These are phyloP conservation scores for Leucoraja erinaceus DNA, from an alignment of 2,113 vertebrate species.

Conservation along the genomic window DNA sequence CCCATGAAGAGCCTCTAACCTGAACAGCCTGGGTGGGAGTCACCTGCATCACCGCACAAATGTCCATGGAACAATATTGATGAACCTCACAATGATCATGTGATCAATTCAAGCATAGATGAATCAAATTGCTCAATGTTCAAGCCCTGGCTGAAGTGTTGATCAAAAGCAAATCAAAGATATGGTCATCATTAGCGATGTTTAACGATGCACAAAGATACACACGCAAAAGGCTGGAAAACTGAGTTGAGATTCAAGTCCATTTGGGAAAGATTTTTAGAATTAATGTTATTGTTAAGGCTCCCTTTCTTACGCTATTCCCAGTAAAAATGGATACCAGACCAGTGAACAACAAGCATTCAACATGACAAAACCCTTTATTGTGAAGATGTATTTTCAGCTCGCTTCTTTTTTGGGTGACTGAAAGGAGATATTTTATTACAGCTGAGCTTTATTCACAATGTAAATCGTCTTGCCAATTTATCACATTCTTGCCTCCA, in stretches of 20 bases:
- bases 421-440: background rate
- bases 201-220: background rate
- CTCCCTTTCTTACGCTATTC: too few relatives aligned
- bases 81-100: too few relatives aligned
- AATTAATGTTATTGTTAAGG: background rate
- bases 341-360: background rate
- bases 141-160: background rate
- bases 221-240: background rate
- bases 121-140: background rate
- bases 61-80: background rate
- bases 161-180: background rate
- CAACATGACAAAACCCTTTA: background rate
- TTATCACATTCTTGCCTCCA: background rate
- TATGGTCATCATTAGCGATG: background rate
- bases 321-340: background rate
- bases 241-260: background rate
- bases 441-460: background rate
- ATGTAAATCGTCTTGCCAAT: background rate
- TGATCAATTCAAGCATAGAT: background rate
- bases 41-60: background rate
- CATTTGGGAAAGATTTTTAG: background rate
- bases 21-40: background rate
- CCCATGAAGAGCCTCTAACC: background rate
- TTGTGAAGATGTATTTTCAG: background rate
- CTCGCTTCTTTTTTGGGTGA: background rate